Conservation (phyloP, 2,888 invertebrate species). For the Acrobasis consociella region DNA sequence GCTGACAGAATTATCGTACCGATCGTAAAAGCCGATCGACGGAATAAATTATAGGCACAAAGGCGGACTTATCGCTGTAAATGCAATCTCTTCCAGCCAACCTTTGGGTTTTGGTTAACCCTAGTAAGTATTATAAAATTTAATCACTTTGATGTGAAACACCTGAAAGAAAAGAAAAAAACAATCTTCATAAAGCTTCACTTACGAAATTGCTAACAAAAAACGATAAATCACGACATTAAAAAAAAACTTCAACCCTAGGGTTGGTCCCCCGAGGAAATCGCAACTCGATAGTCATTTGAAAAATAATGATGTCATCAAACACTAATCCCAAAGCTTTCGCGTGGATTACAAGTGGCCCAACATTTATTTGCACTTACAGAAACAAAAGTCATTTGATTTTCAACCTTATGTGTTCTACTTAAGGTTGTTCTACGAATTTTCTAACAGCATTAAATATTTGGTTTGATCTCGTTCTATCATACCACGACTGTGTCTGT, state of each 20-base stretch:
- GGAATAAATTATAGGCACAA: no score
- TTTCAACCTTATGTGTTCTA: slow-evolving; percentile 39
- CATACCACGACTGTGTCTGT: slow-evolving; percentile 48
- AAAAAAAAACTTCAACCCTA: slow-evolving; percentile 44
- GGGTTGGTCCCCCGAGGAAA: slow-evolving; percentile 59
- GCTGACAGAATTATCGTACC: no score
- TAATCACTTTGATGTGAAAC: not conserved
- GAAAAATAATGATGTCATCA: slow-evolving; percentile 82
- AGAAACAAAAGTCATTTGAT: slow-evolving; percentile 27
- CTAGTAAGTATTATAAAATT: not conserved
- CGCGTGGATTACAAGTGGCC: slow-evolving; percentile 74
- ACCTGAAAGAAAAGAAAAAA: slow-evolving; percentile 6
- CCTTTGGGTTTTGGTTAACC: no score
- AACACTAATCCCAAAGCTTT: slow-evolving; percentile 82
- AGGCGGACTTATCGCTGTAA: no score
- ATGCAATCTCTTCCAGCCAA: no score
- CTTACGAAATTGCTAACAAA: slow-evolving; percentile 47
- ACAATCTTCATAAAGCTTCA: slow-evolving; percentile 23
- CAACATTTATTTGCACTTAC: slow-evolving; percentile 34
- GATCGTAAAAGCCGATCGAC: no score
- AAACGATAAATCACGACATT: slow-evolving; percentile 67
- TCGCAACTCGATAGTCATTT: slow-evolving; percentile 78
- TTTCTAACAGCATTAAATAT: slow-evolving; percentile 23
- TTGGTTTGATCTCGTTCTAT: slow-evolving; percentile 45
- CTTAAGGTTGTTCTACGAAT: slow-evolving; percentile 24